Evolutionary conservation across 2,797 vertebrate genomes (phyloP).

Genomic region (Amblyraja radiata): DNA sequence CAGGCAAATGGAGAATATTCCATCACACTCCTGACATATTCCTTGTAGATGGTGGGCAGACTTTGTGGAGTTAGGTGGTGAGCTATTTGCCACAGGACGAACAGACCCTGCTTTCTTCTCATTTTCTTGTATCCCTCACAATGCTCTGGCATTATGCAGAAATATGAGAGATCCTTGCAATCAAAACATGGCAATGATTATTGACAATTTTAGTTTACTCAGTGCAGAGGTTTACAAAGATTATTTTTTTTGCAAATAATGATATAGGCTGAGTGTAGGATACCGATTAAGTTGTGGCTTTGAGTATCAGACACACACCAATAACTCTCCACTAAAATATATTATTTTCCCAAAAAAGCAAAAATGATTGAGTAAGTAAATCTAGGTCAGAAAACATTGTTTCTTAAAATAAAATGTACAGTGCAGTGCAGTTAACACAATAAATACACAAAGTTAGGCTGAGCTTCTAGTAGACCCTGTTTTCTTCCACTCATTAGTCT

Average conservation of each 20-base stretch:
- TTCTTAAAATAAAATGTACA: background rate
- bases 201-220: background rate
- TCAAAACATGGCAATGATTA: background rate
- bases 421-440: background rate
- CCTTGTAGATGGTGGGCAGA: too few relatives aligned
- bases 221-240: background rate
- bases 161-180: background rate
- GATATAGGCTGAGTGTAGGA: background rate
- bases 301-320: background rate
- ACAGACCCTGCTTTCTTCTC: background rate
- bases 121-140: background rate
- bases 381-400: slow-evolving; percentile 14
- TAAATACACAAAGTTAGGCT: background rate
- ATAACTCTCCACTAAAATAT: background rate
- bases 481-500: slow-evolving; percentile 31
- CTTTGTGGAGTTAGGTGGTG: too few relatives aligned
- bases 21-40: too few relatives aligned
- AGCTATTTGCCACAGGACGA: too few relatives aligned
- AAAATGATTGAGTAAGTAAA: background rate
- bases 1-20: too few relatives aligned
- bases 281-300: background rate
- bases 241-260: background rate
- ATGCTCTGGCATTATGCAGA: background rate
- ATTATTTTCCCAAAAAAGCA: background rate
- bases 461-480: background rate